Evolutionary conservation across 2,113 vertebrate genomes (phyloP).

Genomic region (Pongo pygmaeus): DNA sequence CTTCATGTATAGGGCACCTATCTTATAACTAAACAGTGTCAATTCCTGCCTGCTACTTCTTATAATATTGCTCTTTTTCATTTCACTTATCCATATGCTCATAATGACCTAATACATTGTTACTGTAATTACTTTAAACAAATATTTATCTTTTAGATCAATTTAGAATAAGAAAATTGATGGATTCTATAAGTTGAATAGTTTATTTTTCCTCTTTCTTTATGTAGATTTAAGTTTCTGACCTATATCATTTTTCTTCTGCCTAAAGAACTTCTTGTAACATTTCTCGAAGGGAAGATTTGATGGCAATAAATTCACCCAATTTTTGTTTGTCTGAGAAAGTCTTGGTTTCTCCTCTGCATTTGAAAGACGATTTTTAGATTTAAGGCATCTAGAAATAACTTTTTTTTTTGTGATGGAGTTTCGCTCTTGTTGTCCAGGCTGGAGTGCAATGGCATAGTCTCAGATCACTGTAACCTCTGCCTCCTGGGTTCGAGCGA

Average conservation of each 20-base stretch:
- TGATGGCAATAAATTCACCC: background rate
- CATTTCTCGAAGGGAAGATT: background rate
- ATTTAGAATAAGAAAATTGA: background rate
- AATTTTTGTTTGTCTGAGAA: background rate
- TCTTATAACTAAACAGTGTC: background rate
- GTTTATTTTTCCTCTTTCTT: background rate
- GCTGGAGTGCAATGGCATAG: too few species aligned
- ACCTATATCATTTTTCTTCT: background rate
- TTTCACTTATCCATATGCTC: background rate
- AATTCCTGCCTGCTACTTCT: background rate
- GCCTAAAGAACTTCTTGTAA: background rate
- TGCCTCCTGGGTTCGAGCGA: too few species aligned
- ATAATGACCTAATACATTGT: background rate
- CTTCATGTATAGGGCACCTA: background rate
- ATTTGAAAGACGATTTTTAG: background rate
- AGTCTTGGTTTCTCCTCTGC: background rate
- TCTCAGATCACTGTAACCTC: too few species aligned
- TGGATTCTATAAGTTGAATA: background rate
- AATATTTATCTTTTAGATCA: background rate
- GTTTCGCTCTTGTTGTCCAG: too few species aligned
- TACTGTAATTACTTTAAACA: background rate
- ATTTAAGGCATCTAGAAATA: background rate
- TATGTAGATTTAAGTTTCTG: background rate
- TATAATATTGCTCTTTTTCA: background rate
- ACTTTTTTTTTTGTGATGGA: background rate